Conservation (phyloP, 2,888 invertebrate genomes). For the Tetropium fuscum region DNA sequence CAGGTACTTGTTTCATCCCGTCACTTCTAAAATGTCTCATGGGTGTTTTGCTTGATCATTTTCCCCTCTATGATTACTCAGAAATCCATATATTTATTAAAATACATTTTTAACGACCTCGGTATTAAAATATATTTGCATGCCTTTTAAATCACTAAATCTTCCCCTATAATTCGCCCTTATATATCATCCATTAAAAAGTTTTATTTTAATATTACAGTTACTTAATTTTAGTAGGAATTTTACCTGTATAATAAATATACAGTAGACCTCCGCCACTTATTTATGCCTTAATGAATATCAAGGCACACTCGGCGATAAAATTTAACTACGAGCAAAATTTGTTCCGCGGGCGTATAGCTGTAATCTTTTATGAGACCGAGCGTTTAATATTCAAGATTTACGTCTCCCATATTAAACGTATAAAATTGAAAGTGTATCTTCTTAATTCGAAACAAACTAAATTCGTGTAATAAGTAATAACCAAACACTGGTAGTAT, state of each 20-base stretch:
- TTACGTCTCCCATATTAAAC: neutral
- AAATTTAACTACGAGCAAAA: constrained; percentile 36
- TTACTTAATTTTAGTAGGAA: constrained; percentile 3
- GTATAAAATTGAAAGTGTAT: neutral
- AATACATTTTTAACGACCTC: too few species aligned
- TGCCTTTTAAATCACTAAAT: too few species aligned
- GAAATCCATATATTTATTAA: too few species aligned
- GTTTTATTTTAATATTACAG: constrained; percentile 2
- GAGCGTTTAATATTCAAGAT: constrained; percentile 38
- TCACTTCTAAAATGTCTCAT: too few species aligned
- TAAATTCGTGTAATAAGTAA: too few species aligned
- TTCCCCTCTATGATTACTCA: too few species aligned
- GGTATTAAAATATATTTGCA: too few species aligned
- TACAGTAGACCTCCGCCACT: constrained; percentile 1
- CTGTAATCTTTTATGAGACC: constrained; percentile 37
- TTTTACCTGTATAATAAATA: constrained; percentile 15
- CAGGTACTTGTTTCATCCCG: too few species aligned
- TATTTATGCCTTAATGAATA: constrained; percentile 37
- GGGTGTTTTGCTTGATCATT: too few species aligned
- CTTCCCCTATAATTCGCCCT: too few species aligned
- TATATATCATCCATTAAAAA: constrained; percentile 9
- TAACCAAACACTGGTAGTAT: too few species aligned
- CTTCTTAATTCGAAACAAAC: too few species aligned
- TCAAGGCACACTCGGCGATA: constrained; percentile 35
- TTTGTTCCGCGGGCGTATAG: constrained; percentile 32